These are phyloP conservation scores for Anguilla marmorata DNA, from an alignment of 2,797 vertebrate species.

Conservation along the genomic window DNA sequence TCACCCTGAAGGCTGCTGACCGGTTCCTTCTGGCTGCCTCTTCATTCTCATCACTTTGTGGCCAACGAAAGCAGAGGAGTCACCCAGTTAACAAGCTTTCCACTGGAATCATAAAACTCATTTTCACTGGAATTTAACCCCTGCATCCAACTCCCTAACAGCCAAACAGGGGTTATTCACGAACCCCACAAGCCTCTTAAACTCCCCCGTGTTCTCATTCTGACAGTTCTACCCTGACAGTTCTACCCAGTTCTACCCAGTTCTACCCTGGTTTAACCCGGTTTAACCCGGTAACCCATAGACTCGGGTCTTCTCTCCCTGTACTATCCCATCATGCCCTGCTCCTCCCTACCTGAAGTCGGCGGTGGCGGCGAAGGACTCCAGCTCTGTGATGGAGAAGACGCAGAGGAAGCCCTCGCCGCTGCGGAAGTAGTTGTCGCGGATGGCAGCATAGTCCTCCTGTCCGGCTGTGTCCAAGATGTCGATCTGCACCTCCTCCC, in stretches of 20 bases:
- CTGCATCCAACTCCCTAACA: neutral
- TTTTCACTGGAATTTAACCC: neutral
- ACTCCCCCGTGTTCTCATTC: neutral
- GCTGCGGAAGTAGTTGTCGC: conserved; percentile 83
- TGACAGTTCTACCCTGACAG: neutral
- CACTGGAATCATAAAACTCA: too few species aligned
- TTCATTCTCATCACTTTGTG: neutral
- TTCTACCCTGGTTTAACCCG: neutral
- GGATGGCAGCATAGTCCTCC: conserved; percentile 82
- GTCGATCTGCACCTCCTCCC: conserved; percentile 82
- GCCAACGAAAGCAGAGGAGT: neutral
- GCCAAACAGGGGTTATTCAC: neutral
- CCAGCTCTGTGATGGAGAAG: conserved; percentile 82
- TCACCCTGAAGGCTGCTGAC: neutral
- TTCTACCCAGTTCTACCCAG: neutral
- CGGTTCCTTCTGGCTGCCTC: neutral
- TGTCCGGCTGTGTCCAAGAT: conserved; percentile 82
- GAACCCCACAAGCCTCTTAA: neutral
- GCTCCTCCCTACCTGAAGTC: conserved; percentile 73
- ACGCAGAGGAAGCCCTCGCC: conserved; percentile 83
- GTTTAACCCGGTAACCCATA: too few species aligned
- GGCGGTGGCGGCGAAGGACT: conserved; percentile 81
- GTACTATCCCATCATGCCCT: neutral
- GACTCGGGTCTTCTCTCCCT: neutral
- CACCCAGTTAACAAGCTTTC: neutral